Base-by-base conservation (phyloP, 2,888 invertebrate species). In the Azorinus chamasolen region DNA sequence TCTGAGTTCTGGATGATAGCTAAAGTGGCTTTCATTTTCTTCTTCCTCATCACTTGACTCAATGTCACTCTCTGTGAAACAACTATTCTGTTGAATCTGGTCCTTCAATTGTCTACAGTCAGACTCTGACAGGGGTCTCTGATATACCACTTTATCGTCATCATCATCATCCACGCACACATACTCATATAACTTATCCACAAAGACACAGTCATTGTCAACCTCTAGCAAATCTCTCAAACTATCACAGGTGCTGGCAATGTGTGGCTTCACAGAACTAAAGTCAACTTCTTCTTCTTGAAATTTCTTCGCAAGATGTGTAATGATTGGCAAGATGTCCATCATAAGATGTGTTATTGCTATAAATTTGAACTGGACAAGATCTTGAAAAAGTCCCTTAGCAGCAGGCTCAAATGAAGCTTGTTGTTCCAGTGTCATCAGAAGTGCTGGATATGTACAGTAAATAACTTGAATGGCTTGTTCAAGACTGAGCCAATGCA, bases 401-500 rank as follows among this genome's bases (percentile, higher is more conserved):
- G 78, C 78, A 39, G 54, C 41, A 3, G 72, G 18, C n/a, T 80
- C 57, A 16, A 25, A 22, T 10, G 24, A 50, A 16, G 75, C 77
- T 14, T 80, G 78, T 41, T 65, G 54, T 20, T 73, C 70, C 16
- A 83, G 57, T 1, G 57, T n/a, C 43, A 71, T 62, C 25, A 24
- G 18, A 20, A 80, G 48, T 14, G 80, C 80, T 45, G 76, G 69
- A 48, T 73, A 79, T 12, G 76, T 73, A 22, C 69, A 45, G 41
- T 76, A 83, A 2, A 83, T 46, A 1, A 68, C 71, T 25, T 58
- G 16, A 18, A 83, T 73, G 22, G 76, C 72, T 24, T 53, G 46
- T n/a, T 83, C 73, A 27, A 83, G n/a, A 55, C 76, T 76, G 10
- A 74, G 41, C 83, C 79, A 83, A 10, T 74, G 46, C 1, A 79